Evolutionary conservation across 1,140 invertebrate species (phyloP).

Genomic region (Musca vetustissima): DNA sequence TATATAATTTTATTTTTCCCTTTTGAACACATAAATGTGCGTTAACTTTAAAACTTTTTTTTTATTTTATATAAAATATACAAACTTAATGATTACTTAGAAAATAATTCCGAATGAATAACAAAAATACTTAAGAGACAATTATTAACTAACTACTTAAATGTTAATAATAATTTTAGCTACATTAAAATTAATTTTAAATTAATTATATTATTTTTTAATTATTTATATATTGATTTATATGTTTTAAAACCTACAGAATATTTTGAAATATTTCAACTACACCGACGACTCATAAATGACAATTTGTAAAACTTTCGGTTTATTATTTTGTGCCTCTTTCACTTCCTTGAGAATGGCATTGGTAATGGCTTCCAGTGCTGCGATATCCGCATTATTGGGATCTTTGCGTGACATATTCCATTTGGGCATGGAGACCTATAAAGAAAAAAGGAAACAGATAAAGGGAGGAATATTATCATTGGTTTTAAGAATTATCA

Average conservation of each 20-base stretch:
- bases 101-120: not conserved
- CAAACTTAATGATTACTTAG: not conserved
- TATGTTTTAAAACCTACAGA: slow-evolving; percentile 6
- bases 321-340: slow-evolving; percentile 55
- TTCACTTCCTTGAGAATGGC: slow-evolving; percentile 65
- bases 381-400: slow-evolving; percentile 67
- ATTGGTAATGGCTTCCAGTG: slow-evolving; percentile 70
- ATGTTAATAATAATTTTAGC: not conserved
- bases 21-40: slow-evolving; percentile 14
- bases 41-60: not conserved
- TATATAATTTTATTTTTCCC: not conserved
- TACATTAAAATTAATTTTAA: not conserved
- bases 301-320: slow-evolving; percentile 76
- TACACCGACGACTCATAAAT: slow-evolving; percentile 76
- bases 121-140: slow-evolving; percentile 11
- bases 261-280: not conserved
- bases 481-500: too few relatives aligned
- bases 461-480: too few relatives aligned
- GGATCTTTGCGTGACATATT: slow-evolving; percentile 55
- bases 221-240: not conserved
- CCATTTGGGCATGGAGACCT: slow-evolving; percentile 61
- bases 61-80: not conserved
- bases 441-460: not conserved
- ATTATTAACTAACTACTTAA: not conserved
- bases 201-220: slow-evolving; percentile 1